phyloP scores from a whole-genome alignment of 2,113 vertebrate genomes.

The Pseudorasbora parva region DNA sequence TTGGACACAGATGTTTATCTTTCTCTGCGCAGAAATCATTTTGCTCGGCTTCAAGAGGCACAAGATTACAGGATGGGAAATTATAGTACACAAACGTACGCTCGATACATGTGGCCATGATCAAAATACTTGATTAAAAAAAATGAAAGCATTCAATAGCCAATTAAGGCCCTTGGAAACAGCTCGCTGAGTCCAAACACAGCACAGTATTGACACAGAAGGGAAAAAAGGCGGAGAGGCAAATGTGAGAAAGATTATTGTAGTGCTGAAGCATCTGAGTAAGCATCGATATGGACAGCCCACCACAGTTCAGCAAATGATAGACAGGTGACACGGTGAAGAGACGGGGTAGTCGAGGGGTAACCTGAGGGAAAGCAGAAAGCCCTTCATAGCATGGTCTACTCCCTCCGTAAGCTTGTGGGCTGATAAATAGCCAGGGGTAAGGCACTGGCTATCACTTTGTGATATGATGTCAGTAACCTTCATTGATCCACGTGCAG shows the following conservation, averaged over 20 bases:
- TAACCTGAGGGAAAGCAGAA: conserved; percentile 55
- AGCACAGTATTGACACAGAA: conserved; percentile 45
- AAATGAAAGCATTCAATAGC: conserved; percentile 53
- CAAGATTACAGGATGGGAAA: conserved; percentile 48
- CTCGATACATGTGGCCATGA: conserved; percentile 39
- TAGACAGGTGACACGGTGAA: conserved; percentile 41
- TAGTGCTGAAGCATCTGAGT: background rate
- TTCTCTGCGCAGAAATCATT: conserved; percentile 44
- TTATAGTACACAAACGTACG: conserved; percentile 27
- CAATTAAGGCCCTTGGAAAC: conserved; percentile 50
- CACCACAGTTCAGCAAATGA: background rate
- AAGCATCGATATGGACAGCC: background rate
- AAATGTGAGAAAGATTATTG: background rate
- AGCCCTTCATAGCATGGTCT: conserved; percentile 36
- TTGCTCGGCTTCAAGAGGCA: conserved; percentile 10
- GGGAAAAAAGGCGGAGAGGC: background rate
- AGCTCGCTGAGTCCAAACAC: conserved; percentile 54
- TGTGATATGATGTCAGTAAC: conserved; percentile 99
- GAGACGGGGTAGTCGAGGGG: background rate
- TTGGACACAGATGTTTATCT: conserved; percentile 41
- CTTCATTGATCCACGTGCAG: conserved; percentile 95
- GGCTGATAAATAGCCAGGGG: conserved; percentile 91
- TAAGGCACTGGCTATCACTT: conserved; percentile 92
- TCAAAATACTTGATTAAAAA: conserved; percentile 58
- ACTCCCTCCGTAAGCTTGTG: conserved; percentile 63